phyloP scores from a whole-genome alignment of 1,140 invertebrate species.

The Macrosteles quadrilineatus region DNA sequence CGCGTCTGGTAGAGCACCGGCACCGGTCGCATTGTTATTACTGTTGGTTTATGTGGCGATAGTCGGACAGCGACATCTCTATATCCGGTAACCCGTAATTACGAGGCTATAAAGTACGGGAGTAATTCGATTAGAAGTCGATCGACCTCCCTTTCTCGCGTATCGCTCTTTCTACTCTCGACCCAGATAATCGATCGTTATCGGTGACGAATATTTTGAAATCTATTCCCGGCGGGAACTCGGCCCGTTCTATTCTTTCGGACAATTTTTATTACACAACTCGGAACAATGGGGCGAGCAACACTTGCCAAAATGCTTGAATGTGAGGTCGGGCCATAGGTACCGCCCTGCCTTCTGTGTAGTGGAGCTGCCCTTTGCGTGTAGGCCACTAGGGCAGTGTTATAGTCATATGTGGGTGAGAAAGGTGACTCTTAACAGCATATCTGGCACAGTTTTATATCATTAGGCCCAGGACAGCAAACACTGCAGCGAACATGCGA shows the following conservation, averaged over 20 bases:
- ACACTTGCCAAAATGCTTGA: no score
- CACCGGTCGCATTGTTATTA: constrained; percentile 20
- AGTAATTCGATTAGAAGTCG: constrained; percentile 15
- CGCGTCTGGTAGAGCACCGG: constrained; percentile 17
- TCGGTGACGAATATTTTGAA: constrained; percentile 14
- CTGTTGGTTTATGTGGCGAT: constrained; percentile 8
- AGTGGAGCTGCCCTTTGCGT: no score
- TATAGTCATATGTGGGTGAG: no score
- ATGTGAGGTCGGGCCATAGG: no score
- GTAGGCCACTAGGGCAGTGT: no score
- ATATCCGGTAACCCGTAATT: constrained; percentile 20
- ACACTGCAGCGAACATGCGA: no score
- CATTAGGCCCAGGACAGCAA: no score
- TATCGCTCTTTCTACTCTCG: neutral
- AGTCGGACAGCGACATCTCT: constrained; percentile 9
- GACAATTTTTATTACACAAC: neutral
- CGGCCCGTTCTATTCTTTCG: neutral
- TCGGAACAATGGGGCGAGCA: no score
- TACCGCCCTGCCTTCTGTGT: no score
- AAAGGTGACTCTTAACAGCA: no score
- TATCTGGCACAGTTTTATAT: no score
- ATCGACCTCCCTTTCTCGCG: constrained; percentile 19
- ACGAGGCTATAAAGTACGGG: constrained; percentile 3
- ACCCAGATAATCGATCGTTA: neutral
- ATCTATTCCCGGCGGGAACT: neutral